Conservation (phyloP, 92 coral and sea anemone species). For the Anthopleura xanthogrammica region DNA sequence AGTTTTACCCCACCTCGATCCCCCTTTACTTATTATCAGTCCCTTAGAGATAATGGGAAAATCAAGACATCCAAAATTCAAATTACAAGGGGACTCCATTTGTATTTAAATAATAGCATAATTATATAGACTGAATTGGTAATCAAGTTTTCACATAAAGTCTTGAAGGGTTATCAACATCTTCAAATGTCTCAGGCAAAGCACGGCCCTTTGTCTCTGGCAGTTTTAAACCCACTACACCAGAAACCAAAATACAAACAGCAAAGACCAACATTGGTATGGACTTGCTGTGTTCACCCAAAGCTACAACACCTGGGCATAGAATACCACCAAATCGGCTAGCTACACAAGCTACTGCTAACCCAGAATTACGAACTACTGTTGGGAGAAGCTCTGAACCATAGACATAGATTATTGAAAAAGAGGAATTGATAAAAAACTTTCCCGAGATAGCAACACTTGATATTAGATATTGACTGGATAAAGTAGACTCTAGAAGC, state of each 20-base stretch:
- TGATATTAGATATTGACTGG: conserved; percentile 44
- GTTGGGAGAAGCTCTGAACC: conserved; percentile 91
- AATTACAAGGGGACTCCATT: too few relatives aligned
- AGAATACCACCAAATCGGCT: conserved; percentile 81
- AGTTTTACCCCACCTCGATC: too few relatives aligned
- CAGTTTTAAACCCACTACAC: conserved; percentile 70
- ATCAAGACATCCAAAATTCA: too few relatives aligned
- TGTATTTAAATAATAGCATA: too few relatives aligned
- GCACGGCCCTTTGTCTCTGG: conserved; percentile 87
- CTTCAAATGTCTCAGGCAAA: conserved; percentile 88
- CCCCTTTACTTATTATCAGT: too few relatives aligned
- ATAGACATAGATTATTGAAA: conserved; percentile 78
- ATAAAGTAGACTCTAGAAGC: conserved; percentile 46
- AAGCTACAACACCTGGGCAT: conserved; percentile 79
- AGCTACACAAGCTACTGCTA: conserved; percentile 74
- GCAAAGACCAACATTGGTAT: conserved; percentile 92
- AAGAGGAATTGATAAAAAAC: conserved; percentile 86
- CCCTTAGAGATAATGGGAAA: too few relatives aligned
- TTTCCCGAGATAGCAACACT: conserved; percentile 80
- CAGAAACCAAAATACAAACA: conserved; percentile 59
- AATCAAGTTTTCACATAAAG: not conserved
- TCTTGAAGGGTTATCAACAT: conserved; percentile 45
- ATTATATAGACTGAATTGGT: too few relatives aligned
- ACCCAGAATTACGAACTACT: conserved; percentile 87
- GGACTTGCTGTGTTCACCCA: conserved; percentile 65